Evolutionary conservation across 1,140 invertebrate species (phyloP), one percentile per base, ranked within the genome.

Genomic region (Pectinophora gossypiella): DNA sequence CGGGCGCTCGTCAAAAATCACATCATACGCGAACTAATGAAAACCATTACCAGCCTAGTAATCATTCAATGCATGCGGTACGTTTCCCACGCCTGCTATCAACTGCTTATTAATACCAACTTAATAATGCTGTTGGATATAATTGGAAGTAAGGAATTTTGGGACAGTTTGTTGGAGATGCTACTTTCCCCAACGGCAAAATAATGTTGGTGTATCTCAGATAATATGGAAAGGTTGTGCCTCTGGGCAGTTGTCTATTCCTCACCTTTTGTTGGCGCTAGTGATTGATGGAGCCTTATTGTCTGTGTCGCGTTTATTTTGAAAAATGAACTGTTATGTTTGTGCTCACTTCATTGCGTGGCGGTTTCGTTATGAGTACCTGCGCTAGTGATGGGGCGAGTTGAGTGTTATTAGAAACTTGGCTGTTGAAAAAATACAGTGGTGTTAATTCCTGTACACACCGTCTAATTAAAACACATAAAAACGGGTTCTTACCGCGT

Each of bases 201-300:
- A 20, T 43, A 50, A 62, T 62, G 21, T 60, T 66, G 49, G 64
- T 53, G 19, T 13, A 22, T 23, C 47, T 27, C 38, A 59, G 59
- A 60, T 63, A 60, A 68, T 59, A 59, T 48, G 38, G 54, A 58
- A 62, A 57, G 64, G 54, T 51, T 60, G 59, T 54, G 66, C 66
- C 66, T 62, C 65, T 61, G 64, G 60, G 54, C 68, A 66, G 60
- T 65, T 63, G 64, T 64, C 56, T 65, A 61, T 69, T 52, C 49
- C 51, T 61, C 66, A 61, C 60, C 66, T 69, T 66, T 72, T 68
- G 60, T 72, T 60, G 42, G 18, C 66, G 64, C 64, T 57, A 52
- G 68, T 80, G 76, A 80, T 83, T 78, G 79, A 83, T 83, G 74
- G 63, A 50, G 38, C 40, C 59, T 76, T 68, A 72, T 76, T 74